A percentile compares a stretch with the other conserved stretches of the same genome.
Evolutionary conservation across 2,113 vertebrate genomes (phyloP).

Genomic region (Indri indri): DNA sequence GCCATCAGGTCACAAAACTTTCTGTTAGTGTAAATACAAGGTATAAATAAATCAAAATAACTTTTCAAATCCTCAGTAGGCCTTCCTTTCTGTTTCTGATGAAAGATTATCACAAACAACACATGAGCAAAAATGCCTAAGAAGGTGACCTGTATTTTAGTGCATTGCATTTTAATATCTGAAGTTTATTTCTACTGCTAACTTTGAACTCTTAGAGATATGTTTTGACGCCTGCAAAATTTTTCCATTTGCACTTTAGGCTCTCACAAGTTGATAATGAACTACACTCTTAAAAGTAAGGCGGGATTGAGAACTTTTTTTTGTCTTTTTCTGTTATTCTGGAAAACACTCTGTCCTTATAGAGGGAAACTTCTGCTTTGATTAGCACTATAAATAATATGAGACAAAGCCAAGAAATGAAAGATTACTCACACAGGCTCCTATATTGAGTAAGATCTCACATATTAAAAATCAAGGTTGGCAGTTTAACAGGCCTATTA

Average conservation of each 20-base stretch:
- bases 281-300: not conserved
- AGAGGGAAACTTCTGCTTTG: slow-evolving; percentile 14
- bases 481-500: not conserved
- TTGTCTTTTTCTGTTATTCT: not conserved
- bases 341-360: not conserved
- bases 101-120: not conserved
- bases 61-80: not conserved
- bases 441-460: slow-evolving; percentile 2
- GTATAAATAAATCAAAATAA: not conserved
- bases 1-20: not conserved
- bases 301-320: not conserved
- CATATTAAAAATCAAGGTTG: slow-evolving; percentile 26
- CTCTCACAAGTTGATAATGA: not conserved
- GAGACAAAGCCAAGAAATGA: slow-evolving; percentile 26
- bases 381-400: slow-evolving; percentile 36
- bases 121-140: not conserved
- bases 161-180: not conserved
- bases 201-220: not conserved
- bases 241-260: not conserved
- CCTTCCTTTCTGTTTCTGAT: slow-evolving; percentile 15
- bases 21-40: not conserved
- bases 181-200: not conserved
- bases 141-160: not conserved
- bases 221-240: not conserved
- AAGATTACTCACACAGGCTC: not conserved